These are phyloP conservation scores for Pelobates cultripes DNA, from an alignment of 2,797 vertebrate genomes.

Conservation along the genomic window DNA sequence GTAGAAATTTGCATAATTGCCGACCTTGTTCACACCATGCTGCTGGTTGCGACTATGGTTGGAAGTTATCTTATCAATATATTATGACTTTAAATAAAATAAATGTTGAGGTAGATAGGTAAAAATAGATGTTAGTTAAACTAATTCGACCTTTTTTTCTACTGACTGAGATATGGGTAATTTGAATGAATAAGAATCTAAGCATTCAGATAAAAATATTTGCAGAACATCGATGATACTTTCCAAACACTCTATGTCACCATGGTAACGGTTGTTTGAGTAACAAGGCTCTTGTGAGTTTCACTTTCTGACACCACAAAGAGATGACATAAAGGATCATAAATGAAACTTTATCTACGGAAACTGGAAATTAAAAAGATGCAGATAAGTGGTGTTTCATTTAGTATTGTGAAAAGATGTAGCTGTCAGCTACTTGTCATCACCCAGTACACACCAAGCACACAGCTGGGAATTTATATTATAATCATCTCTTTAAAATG, in stretches of 20 bases:
- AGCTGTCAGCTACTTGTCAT: conserved; percentile 46
- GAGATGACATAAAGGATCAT: conserved; percentile 33
- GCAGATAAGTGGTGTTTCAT: conserved; percentile 48
- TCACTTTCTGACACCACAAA: conserved; percentile 1
- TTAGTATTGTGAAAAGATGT: conserved; percentile 41
- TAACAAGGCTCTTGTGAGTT: conserved; percentile 17
- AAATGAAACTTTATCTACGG: conserved; percentile 35
- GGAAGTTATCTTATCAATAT: no score
- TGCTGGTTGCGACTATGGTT: no score
- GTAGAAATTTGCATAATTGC: no score
- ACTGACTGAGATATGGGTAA: no score
- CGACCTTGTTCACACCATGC: no score
- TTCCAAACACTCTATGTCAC: not conserved
- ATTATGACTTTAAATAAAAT: no score
- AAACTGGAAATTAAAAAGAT: conserved; percentile 45
- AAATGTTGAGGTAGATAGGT: no score
- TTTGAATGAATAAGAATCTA: no score
- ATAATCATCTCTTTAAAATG: conserved; percentile 36
- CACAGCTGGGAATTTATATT: conserved; percentile 23
- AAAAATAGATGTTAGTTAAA: no score
- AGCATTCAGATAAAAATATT: no score
- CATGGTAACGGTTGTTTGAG: conserved; percentile 17
- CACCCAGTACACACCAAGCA: conserved; percentile 19
- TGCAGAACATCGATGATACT: not conserved
- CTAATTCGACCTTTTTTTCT: no score